Conservation (phyloP, 2,888 invertebrate species). For the Achlya flavicornis region DNA sequence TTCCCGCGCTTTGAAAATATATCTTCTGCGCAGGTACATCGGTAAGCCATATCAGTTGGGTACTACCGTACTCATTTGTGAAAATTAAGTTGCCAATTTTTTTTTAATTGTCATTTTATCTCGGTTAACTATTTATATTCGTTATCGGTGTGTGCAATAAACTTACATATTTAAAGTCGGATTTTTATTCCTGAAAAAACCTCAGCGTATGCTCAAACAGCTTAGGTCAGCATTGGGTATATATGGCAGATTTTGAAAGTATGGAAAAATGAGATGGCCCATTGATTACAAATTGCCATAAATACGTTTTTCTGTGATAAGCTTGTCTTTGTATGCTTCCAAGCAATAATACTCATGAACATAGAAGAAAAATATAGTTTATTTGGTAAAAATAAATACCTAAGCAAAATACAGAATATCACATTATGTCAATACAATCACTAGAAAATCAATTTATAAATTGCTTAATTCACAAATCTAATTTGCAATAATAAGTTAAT, state of each 20-base stretch:
- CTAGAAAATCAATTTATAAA: conserved; percentile 22
- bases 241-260: neutral
- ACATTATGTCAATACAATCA: conserved; percentile 20
- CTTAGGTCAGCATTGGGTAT: too few species aligned
- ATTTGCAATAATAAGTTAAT: conserved; percentile 28
- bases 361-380: conserved; percentile 41
- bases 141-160: neutral
- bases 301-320: too few species aligned
- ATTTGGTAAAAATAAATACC: conserved; percentile 44
- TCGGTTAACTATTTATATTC: neutral
- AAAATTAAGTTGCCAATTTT: neutral
- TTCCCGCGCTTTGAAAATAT: too few species aligned
- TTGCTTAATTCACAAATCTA: conserved; percentile 26
- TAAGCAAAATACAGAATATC: conserved; percentile 29
- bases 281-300: too few species aligned
- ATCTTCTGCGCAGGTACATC: too few species aligned
- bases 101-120: neutral
- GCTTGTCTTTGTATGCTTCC: too few species aligned
- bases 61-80: too few species aligned
- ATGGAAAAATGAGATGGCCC: neutral
- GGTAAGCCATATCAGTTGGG: too few species aligned
- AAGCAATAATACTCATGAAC: neutral
- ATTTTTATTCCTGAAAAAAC: neutral
- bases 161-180: neutral
- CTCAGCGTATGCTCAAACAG: too few species aligned